phyloP scores from a whole-genome alignment of 2,113 vertebrate genomes.

The Carassius gibelio region DNA sequence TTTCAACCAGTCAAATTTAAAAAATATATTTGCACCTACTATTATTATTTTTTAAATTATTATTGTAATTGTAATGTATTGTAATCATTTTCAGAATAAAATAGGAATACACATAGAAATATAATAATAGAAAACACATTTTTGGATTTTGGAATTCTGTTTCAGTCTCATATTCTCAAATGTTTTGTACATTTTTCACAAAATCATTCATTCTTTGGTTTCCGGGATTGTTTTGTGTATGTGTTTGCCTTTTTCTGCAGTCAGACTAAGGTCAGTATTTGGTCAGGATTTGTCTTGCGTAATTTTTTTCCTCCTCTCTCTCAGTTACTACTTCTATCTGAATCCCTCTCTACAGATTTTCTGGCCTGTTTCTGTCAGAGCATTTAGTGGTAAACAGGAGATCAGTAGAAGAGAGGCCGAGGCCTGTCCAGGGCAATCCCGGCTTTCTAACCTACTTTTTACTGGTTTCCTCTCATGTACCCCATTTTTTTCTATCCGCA shows the following conservation, averaged over 20 bases:
- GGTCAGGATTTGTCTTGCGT: neutral
- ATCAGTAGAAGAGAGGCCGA: slow-evolving; percentile 63
- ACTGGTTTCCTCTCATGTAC: slow-evolving; percentile 20
- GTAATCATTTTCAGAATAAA: neutral
- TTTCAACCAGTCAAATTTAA: neutral
- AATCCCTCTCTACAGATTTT: slow-evolving; percentile 23
- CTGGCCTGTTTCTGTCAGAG: slow-evolving; percentile 72
- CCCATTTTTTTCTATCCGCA: slow-evolving; percentile 12
- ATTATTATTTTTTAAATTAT: too few species aligned
- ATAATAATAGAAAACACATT: neutral
- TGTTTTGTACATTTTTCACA: neutral
- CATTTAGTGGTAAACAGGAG: slow-evolving; percentile 67
- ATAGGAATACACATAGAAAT: neutral
- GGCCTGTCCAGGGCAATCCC: neutral
- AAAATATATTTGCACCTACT: neutral
- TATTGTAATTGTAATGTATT: too few species aligned
- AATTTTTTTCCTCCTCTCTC: slow-evolving; percentile 21
- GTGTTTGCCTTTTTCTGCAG: neutral
- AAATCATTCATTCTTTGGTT: neutral
- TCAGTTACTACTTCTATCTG: slow-evolving; percentile 51
- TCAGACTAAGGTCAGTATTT: neutral
- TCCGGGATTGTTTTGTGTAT: neutral
- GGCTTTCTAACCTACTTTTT: slow-evolving; percentile 58
- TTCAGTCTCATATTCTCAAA: neutral
- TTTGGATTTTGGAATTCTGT: neutral